Conservation (phyloP, 2,113 vertebrate species). For the Nansenia antarctica region DNA sequence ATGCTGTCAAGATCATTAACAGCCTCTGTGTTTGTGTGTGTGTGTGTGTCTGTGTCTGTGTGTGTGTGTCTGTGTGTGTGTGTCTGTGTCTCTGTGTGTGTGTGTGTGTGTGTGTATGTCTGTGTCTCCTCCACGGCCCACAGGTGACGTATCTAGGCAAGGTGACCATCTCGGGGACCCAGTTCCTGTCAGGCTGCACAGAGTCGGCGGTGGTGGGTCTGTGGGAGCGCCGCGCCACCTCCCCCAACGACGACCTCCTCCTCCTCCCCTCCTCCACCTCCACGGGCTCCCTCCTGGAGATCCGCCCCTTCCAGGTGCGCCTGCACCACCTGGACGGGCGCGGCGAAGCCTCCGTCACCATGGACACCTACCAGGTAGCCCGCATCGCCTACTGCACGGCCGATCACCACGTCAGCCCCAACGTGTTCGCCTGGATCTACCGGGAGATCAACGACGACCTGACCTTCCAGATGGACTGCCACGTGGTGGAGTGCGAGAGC, state of each 20-base stretch:
- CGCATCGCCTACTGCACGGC: constrained; percentile 99
- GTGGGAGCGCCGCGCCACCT: constrained; percentile 83
- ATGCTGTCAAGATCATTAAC: too few species aligned
- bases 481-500: constrained; percentile 94
- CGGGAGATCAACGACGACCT: constrained; percentile 98
- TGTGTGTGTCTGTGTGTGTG: too few species aligned
- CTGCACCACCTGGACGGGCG: constrained; percentile 91
- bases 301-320: constrained; percentile 96
- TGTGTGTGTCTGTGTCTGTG: too few species aligned
- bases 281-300: constrained; percentile 90
- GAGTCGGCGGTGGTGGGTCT: constrained; percentile 93
- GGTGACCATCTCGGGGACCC: constrained; percentile 88
- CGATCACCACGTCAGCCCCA: constrained; percentile 91
- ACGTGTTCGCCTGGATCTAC: constrained; percentile 98
- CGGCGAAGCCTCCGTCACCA: constrained; percentile 86
- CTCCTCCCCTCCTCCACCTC: constrained; percentile 66
- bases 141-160: constrained; percentile 93
- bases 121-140: background rate
- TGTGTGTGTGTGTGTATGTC: too few species aligned
- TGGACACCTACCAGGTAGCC: constrained; percentile 99
- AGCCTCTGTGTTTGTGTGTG: too few species aligned
- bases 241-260: constrained; percentile 75
- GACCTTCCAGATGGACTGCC: constrained; percentile 99
- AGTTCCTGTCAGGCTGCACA: constrained; percentile 95
- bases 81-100: too few species aligned